These are phyloP conservation scores for Chloroceryle aenea DNA, from an alignment of 2,113 vertebrate genomes.

Conservation along the genomic window DNA sequence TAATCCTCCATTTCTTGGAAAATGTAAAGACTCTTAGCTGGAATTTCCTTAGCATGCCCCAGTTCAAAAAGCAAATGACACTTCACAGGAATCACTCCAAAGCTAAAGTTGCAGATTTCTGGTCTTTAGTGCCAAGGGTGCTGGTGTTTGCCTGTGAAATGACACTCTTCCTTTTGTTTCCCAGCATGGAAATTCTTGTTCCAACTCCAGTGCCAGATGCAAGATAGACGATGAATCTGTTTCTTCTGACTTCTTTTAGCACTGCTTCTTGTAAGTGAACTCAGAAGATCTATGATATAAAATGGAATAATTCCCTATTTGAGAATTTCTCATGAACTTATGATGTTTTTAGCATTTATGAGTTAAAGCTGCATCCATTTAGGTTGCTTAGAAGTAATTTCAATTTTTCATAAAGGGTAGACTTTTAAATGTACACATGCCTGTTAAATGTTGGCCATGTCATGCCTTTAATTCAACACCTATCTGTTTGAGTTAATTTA, in stretches of 20 bases:
- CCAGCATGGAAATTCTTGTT: background rate
- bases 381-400: background rate
- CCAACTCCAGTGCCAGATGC: background rate
- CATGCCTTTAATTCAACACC: background rate
- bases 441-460: background rate
- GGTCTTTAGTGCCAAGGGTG: background rate
- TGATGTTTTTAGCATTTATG: background rate
- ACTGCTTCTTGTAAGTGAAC: background rate
- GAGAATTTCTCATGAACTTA: background rate
- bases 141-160: background rate
- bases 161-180: background rate
- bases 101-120: background rate
- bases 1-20: constrained; percentile 20
- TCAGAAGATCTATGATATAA: background rate
- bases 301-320: background rate
- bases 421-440: background rate
- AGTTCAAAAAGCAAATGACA: background rate
- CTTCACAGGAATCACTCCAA: background rate
- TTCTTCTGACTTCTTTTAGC: background rate
- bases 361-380: background rate
- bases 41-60: background rate
- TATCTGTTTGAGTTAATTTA: background rate
- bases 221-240: background rate
- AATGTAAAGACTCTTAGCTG: background rate
- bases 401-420: background rate